Conservation (phyloP, 2,797 vertebrate genomes). For the Halcyon leucocephala region DNA sequence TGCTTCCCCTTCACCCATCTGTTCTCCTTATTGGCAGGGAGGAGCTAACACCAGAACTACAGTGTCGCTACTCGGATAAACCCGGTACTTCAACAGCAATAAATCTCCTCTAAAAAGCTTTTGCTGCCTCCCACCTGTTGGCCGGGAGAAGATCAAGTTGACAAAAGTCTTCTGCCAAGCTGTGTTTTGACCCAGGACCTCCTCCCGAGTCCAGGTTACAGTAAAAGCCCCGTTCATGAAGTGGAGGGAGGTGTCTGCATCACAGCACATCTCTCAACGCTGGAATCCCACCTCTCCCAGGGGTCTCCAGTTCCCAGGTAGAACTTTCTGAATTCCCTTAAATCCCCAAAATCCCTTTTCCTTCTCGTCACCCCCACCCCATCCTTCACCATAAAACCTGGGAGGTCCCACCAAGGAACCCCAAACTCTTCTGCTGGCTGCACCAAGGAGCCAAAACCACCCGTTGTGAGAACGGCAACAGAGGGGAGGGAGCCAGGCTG, state of each 20-base stretch:
- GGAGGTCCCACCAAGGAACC: background rate
- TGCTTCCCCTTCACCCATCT: conserved; percentile 10
- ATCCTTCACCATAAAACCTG: background rate
- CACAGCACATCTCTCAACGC: background rate
- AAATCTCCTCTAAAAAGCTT: conserved; percentile 33
- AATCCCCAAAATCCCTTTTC: accelerated
- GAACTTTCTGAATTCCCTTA: background rate
- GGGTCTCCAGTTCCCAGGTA: background rate
- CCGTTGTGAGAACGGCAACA: background rate
- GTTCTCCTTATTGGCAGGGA: background rate
- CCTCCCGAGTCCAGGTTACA: background rate
- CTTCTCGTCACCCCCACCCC: background rate
- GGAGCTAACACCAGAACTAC: background rate
- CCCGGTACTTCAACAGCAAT: background rate
- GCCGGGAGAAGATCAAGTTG: conserved; percentile 10
- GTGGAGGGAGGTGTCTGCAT: background rate
- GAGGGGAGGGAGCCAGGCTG: background rate
- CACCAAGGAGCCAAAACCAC: background rate
- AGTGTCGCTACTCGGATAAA: background rate
- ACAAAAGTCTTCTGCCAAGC: conserved; percentile 3
- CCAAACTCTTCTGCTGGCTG: background rate
- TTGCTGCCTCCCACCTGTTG: conserved; percentile 65
- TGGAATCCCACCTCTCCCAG: background rate
- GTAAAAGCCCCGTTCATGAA: background rate
- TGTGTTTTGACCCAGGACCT: conserved; percentile 31